phyloP scores from a whole-genome alignment of 2,888 invertebrate species.

The Acleris sparsana region DNA sequence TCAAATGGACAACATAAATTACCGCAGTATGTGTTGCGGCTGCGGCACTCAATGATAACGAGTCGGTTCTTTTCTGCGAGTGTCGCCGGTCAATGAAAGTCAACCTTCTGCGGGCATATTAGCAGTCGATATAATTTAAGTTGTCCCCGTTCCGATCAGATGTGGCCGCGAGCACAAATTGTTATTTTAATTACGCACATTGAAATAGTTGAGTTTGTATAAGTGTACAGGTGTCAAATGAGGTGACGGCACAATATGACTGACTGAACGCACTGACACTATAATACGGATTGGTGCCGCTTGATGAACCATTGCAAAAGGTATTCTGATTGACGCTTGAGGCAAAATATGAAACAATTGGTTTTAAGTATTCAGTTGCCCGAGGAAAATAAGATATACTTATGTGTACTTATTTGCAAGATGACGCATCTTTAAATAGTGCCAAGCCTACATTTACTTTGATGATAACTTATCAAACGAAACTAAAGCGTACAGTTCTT shows the following conservation, averaged over 20 bases:
- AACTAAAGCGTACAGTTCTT: too few relatives aligned
- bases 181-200: conserved; percentile 43
- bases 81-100: conserved; percentile 54
- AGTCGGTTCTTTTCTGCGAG: conserved; percentile 16
- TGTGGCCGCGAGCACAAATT: conserved; percentile 51
- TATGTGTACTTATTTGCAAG: neutral
- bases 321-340: neutral
- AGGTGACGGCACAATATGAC: conserved; percentile 42
- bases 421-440: conserved; percentile 25
- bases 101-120: conserved; percentile 51
- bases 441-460: conserved; percentile 24
- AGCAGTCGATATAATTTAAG: conserved; percentile 45
- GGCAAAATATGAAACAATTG: neutral
- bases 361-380: neutral
- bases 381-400: conserved; percentile 2
- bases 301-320: neutral
- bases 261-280: conserved; percentile 40
- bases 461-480: conserved; percentile 18
- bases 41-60: conserved; percentile 31
- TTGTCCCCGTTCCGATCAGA: conserved; percentile 52
- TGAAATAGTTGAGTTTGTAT: conserved; percentile 38
- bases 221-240: conserved; percentile 45
- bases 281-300: conserved; percentile 22
- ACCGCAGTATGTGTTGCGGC: conserved; percentile 4
- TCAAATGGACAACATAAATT: conserved; percentile 12